A percentile compares a stretch with the other conserved stretches of the same genome.
Conservation (phyloP, 2,888 invertebrate species). For the Machimus atricapillus region DNA sequence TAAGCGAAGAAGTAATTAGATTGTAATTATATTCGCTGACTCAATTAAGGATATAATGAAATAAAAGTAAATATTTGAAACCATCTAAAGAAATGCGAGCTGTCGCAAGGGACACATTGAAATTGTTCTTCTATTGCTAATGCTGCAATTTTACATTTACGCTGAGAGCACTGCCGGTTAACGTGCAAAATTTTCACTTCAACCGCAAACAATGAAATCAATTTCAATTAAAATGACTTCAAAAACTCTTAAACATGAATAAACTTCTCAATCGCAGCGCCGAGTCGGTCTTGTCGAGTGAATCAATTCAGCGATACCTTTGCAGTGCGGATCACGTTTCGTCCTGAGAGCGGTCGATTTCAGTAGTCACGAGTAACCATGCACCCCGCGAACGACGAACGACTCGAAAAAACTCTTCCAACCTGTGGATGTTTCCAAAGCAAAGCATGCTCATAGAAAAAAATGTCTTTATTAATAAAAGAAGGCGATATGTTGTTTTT, state of each 20-base stretch:
- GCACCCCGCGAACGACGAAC: not conserved
- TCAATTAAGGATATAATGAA: not conserved
- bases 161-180: not conserved
- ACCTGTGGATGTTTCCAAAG: not conserved
- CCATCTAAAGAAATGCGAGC: not conserved
- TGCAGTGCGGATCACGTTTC: conserved; percentile 15
- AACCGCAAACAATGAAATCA: conserved; percentile 22
- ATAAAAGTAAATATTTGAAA: not conserved
- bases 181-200: conserved; percentile 18
- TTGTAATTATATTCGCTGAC: not conserved
- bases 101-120: not conserved
- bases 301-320: conserved; percentile 28
- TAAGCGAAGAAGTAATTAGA: not conserved
- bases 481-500: not conserved
- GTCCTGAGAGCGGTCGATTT: conserved; percentile 16
- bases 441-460: not conserved
- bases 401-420: not conserved
- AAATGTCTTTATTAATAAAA: not conserved
- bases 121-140: not conserved
- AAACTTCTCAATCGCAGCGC: conserved; percentile 13
- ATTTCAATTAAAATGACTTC: conserved; percentile 7
- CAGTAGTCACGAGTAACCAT: conserved; percentile 26
- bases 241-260: not conserved
- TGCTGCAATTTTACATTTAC: not conserved
- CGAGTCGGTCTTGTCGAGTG: not conserved